These are phyloP conservation scores for Hypothenemus hampei DNA, from an alignment of 1,140 invertebrate species.

Conservation along the genomic window DNA sequence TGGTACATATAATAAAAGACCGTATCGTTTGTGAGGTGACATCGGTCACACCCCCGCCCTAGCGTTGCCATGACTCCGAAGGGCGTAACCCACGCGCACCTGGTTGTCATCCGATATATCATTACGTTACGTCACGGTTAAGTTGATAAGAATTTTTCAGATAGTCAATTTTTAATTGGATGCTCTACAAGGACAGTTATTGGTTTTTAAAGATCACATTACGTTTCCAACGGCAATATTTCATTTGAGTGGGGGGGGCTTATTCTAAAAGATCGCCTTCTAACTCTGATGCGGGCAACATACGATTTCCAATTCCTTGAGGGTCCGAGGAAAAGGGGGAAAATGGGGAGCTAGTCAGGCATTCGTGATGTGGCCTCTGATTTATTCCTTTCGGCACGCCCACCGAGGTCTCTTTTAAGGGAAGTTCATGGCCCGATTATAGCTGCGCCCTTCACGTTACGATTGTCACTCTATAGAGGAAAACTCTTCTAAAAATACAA, in stretches of 20 bases:
- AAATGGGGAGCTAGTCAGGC: slow-evolving; percentile 6
- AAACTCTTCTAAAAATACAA: not conserved
- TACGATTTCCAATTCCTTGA: slow-evolving; percentile 16
- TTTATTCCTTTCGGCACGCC: slow-evolving; percentile 12
- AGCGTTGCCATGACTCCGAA: slow-evolving; percentile 38
- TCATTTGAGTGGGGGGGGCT: too few relatives aligned
- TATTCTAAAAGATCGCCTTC: too few relatives aligned
- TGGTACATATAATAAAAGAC: slow-evolving; percentile 36
- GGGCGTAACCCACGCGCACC: slow-evolving; percentile 37
- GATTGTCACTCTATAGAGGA: too few relatives aligned
- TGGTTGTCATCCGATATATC: slow-evolving; percentile 36
- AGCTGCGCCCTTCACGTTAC: slow-evolving; percentile 1
- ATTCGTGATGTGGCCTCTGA: slow-evolving; percentile 18
- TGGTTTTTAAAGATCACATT: too few relatives aligned
- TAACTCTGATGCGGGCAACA: slow-evolving; percentile 15
- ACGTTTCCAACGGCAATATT: too few relatives aligned
- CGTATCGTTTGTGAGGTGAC: slow-evolving; percentile 35
- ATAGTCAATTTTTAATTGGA: slow-evolving; percentile 6
- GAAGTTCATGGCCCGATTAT: slow-evolving; percentile 12
- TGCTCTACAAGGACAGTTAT: too few relatives aligned
- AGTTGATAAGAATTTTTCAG: slow-evolving; percentile 16
- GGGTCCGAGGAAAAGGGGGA: slow-evolving; percentile 6
- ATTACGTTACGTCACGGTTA: slow-evolving; percentile 14
- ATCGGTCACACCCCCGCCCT: slow-evolving; percentile 36
- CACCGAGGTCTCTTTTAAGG: slow-evolving; percentile 13